Evolutionary conservation across 2,888 invertebrate species (phyloP), one percentile per base, ranked within the genome.

Genomic region (Troglohyphantes excavatus): DNA sequence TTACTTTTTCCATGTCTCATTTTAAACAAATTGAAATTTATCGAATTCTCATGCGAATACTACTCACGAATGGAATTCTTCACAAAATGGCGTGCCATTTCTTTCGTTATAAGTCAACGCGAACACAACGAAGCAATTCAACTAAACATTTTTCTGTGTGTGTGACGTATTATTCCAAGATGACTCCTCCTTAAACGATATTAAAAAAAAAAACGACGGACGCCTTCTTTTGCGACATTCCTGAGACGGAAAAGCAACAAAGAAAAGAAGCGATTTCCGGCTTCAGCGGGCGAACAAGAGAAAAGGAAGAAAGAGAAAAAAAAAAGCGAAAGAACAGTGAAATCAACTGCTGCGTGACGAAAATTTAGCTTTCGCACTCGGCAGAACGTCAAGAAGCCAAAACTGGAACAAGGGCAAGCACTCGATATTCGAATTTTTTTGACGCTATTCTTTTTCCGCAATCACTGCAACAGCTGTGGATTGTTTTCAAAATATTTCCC

Each of bases 251-350:
- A 81, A 73, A 21, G 70, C 27, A 73, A 72, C 33, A 70, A 73
- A 87, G 59, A 76, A 85, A 84, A 65, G 63, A 67, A 53, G 65
- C 67, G 81, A 81, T 87, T 87, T 87, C 87, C 87, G 87, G 87
- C 87, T 87, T 81, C 46, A 79, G 70, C 39, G 43, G 53, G 23
- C 43, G 29, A 86, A 65, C 63, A 26, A 79, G 79, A 23, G 68
- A 59, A 61, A 53, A 61, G 23, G 21, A 70, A 68, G 70, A 29
- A 63, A 19, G 61, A 27, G 29, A 78, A 67, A 86, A 59, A 72
- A 59, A 59, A 78, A n/a, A 33, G 29, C 39, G 17, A 53, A n/a
- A 53, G 2, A 53, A 53, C 2, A 11, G 53, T 7, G 43, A 23
- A 75, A 67, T 46, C 43, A 63, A 78, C 39, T 43, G 43, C 78